Conservation (phyloP, 1,140 invertebrate genomes). For the Mactra quadrangularis region DNA sequence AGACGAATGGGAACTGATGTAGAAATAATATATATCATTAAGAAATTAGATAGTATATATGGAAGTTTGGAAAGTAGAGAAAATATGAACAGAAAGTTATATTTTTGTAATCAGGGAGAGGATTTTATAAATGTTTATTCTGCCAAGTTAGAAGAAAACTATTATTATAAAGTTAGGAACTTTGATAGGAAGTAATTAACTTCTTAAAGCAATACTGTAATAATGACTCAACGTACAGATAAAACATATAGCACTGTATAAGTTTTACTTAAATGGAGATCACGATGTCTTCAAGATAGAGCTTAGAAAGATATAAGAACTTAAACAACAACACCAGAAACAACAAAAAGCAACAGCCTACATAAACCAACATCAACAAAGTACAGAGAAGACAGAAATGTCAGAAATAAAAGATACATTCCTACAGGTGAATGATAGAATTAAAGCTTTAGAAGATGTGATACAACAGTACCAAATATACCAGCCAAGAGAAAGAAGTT, state of each 20-base stretch:
- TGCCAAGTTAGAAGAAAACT: conserved; percentile 10
- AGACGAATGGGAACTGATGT: background rate
- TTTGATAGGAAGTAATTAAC: background rate
- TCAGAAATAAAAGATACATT: background rate
- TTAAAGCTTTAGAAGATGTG: background rate
- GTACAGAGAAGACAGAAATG: background rate
- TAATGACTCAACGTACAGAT: background rate
- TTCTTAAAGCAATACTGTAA: conserved; percentile 13
- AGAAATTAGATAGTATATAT: no score
- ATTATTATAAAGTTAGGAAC: background rate
- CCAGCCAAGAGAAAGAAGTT: background rate
- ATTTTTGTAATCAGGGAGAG: background rate
- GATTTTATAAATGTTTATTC: background rate
- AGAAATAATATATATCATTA: background rate
- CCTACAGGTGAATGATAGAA: background rate
- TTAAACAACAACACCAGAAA: background rate
- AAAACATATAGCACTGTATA: conserved; percentile 8
- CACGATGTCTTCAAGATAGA: conserved; percentile 20
- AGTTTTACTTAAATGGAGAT: background rate
- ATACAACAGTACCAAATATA: background rate
- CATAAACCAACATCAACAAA: no score
- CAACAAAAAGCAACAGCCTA: no score
- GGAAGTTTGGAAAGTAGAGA: background rate
- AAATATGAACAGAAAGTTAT: background rate
- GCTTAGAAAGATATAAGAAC: background rate